Conservation (phyloP, 2,888 invertebrate genomes). For the Trisateles emortualis region DNA sequence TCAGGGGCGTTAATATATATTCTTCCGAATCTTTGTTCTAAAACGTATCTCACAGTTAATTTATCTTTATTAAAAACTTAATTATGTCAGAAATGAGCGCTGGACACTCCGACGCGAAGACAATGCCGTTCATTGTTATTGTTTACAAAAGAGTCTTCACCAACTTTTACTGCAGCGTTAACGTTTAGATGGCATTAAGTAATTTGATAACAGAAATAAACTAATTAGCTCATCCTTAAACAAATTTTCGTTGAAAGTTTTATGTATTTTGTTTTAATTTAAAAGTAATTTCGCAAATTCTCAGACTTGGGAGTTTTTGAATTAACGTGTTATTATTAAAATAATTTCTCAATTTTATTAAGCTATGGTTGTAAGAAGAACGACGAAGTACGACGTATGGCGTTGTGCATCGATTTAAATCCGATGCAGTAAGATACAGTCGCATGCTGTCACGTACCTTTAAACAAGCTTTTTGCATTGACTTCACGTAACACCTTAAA, state of each 20-base stretch:
- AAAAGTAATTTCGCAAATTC: constrained; percentile 8
- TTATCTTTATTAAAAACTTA: constrained; percentile 62
- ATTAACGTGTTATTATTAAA: no score
- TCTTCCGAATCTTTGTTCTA: constrained; percentile 35
- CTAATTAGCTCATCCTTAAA: constrained; percentile 21
- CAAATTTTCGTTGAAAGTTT: constrained; percentile 25
- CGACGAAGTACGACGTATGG: no score
- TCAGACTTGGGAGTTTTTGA: no score
- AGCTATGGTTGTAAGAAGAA: no score
- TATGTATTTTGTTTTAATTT: constrained; percentile 17
- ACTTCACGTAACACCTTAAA: no score
- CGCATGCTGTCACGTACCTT: no score
- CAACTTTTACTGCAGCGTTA: constrained; percentile 42
- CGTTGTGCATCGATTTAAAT: no score
- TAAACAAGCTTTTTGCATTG: no score
- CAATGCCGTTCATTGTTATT: constrained; percentile 56
- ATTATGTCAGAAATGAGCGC: constrained; percentile 57
- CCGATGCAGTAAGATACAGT: no score
- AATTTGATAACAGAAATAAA: constrained; percentile 42
- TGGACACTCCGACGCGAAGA: constrained; percentile 48
- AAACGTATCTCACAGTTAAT: constrained; percentile 56
- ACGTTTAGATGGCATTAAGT: constrained; percentile 39
- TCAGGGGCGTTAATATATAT: constrained; percentile 17
- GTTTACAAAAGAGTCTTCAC: constrained; percentile 39
- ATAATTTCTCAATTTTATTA: no score